A percentile compares a stretch with the other conserved stretches of the same genome.
Conservation (phyloP, 2,797 vertebrate genomes). For the Rhinoraja longicauda region DNA sequence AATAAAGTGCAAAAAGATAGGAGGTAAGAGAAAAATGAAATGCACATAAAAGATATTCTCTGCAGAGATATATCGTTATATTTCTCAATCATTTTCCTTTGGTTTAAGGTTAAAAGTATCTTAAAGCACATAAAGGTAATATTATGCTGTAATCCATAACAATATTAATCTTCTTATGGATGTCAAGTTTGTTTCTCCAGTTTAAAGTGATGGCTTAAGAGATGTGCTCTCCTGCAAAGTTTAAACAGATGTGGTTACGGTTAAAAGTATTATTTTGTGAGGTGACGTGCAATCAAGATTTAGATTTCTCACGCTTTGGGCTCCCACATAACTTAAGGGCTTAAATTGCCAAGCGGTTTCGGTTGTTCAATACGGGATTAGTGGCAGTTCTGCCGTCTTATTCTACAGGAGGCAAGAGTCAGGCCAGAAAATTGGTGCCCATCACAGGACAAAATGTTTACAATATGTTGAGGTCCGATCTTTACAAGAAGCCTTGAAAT, state of each 20-base stretch:
- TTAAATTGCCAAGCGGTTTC: constrained; percentile 49
- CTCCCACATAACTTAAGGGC: constrained; percentile 53
- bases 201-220: background rate
- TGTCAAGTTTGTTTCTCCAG: background rate
- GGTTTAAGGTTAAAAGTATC: constrained; percentile 2
- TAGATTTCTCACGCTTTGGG: constrained; percentile 44
- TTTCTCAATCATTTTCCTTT: background rate
- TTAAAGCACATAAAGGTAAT: background rate
- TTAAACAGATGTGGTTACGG: constrained; percentile 41
- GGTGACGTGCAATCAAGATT: constrained; percentile 46
- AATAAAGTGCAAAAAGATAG: background rate
- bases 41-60: background rate
- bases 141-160: background rate
- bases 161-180: background rate
- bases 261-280: constrained; percentile 46
- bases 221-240: constrained; percentile 10
- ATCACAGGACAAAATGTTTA: constrained; percentile 48
- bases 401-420: constrained; percentile 48
- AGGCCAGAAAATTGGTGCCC: constrained; percentile 39
- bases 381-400: constrained; percentile 58
- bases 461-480: constrained; percentile 44
- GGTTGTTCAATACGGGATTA: constrained; percentile 56
- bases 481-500: constrained; percentile 42
- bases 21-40: background rate
- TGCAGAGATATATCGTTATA: background rate